Conservation (phyloP, 2,888 invertebrate genomes). For the Bellardia bayeri region DNA sequence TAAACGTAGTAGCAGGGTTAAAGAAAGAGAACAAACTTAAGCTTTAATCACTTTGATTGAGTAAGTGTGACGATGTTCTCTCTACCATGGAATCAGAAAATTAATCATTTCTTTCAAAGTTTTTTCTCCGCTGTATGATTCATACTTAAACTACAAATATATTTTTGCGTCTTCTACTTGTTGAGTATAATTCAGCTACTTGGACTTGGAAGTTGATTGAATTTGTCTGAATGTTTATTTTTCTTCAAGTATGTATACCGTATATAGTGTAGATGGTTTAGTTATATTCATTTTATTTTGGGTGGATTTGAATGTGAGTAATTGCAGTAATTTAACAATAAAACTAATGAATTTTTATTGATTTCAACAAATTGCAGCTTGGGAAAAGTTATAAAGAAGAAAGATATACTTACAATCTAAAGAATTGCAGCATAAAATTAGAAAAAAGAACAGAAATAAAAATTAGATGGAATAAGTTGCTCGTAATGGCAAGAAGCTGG, state of each 20-base stretch:
- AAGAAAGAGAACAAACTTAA: constrained; percentile 28
- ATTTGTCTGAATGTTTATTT: too few relatives aligned
- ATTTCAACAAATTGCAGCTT: constrained; percentile 62
- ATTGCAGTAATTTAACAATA: constrained; percentile 63
- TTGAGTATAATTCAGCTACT: constrained; percentile 14
- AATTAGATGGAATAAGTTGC: constrained; percentile 1
- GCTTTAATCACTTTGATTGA: constrained; percentile 61
- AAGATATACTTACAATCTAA: constrained; percentile 18
- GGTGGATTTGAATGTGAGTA: constrained; percentile 61
- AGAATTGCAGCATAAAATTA: constrained; percentile 16
- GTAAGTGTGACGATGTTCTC: constrained; percentile 47
- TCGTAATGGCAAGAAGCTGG: neutral
- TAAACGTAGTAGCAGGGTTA: too few relatives aligned
- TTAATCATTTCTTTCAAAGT: constrained; percentile 54
- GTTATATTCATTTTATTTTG: constrained; percentile 4
- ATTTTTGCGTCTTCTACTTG: constrained; percentile 10
- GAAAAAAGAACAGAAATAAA: neutral
- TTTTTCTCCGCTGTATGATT: constrained; percentile 12
- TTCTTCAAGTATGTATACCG: neutral
- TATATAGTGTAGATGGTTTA: neutral
- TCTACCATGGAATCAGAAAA: constrained; percentile 53
- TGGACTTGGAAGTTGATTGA: constrained; percentile 13
- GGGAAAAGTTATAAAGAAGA: constrained; percentile 31
- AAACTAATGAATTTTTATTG: constrained; percentile 72
- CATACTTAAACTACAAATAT: constrained; percentile 15